Percentiles rank a stretch among this genome's conserved stretches.
phyloP scores from a whole-genome alignment of 1,140 invertebrate genomes.

The Platyscapa corneri region DNA sequence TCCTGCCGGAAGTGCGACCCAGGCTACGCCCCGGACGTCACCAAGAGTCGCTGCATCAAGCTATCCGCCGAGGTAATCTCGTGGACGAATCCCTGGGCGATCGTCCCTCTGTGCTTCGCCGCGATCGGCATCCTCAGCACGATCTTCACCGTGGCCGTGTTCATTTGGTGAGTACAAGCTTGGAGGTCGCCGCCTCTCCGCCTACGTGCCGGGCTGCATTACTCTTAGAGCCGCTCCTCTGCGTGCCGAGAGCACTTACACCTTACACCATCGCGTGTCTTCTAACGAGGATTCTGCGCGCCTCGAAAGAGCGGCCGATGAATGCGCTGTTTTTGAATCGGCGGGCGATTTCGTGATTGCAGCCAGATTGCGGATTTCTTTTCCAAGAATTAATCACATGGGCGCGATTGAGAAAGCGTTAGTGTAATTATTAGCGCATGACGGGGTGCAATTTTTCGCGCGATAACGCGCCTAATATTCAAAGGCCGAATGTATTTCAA shows the following conservation, averaged over 20 bases:
- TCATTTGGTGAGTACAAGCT: conserved; percentile 74
- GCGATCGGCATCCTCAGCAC: conserved; percentile 79
- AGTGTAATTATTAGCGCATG: background rate
- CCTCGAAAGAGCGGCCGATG: background rate
- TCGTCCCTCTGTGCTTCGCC: conserved; percentile 77
- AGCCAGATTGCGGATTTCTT: background rate
- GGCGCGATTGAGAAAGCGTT: background rate
- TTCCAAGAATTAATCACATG: background rate
- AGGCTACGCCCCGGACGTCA: conserved; percentile 76
- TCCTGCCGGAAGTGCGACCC: conserved; percentile 76
- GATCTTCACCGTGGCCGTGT: conserved; percentile 78
- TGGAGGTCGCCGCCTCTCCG: no score
- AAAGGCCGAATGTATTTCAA: background rate
- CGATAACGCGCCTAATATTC: background rate
- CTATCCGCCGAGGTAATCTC: conserved; percentile 73
- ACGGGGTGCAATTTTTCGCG: background rate
- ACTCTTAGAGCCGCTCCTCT: no score
- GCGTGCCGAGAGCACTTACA: no score
- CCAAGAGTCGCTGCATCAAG: conserved; percentile 74
- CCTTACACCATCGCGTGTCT: no score
- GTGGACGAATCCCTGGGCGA: conserved; percentile 78
- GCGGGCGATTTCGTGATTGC: no score
- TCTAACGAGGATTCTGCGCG: background rate
- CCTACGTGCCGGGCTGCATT: no score
- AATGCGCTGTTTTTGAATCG: background rate